These are phyloP conservation scores for Rissa tridactyla DNA, from an alignment of 2,113 vertebrate genomes.

Conservation along the genomic window DNA sequence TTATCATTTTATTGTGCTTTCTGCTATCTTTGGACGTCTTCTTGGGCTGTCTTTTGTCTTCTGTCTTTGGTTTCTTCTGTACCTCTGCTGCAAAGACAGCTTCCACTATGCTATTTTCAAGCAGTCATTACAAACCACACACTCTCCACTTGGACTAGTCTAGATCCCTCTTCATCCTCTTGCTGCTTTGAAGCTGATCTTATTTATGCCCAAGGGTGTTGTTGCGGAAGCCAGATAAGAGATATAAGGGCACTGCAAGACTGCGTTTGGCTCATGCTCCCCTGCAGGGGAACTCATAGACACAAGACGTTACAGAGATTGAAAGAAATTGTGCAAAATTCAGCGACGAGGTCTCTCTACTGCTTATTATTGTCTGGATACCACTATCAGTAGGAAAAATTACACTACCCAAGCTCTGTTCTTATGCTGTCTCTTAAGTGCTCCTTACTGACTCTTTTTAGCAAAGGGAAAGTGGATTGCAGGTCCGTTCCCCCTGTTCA, in stretches of 20 bases:
- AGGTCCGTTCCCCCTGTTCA: background rate
- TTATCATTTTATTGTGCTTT: background rate
- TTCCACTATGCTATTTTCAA: background rate
- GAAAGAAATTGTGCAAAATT: background rate
- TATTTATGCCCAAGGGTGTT: background rate
- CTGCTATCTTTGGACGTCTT: background rate
- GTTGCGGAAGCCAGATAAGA: background rate
- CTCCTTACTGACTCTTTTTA: background rate
- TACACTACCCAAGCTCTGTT: background rate
- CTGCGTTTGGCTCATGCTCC: background rate
- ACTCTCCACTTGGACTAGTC: background rate
- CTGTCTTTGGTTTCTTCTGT: background rate
- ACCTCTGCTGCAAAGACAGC: background rate
- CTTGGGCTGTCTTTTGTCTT: background rate
- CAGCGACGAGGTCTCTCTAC: background rate
- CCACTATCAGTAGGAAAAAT: background rate
- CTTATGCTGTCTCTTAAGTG: background rate
- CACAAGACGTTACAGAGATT: fast-evolving
- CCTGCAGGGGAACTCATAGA: background rate
- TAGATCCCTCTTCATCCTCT: background rate
- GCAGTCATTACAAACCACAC: background rate
- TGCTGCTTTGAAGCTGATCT: background rate
- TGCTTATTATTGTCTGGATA: background rate
- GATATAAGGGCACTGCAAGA: background rate
- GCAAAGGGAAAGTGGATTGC: background rate